Evolutionary conservation across 2,797 vertebrate species (phyloP).

Genomic region (Limnodromus scolopaceus): DNA sequence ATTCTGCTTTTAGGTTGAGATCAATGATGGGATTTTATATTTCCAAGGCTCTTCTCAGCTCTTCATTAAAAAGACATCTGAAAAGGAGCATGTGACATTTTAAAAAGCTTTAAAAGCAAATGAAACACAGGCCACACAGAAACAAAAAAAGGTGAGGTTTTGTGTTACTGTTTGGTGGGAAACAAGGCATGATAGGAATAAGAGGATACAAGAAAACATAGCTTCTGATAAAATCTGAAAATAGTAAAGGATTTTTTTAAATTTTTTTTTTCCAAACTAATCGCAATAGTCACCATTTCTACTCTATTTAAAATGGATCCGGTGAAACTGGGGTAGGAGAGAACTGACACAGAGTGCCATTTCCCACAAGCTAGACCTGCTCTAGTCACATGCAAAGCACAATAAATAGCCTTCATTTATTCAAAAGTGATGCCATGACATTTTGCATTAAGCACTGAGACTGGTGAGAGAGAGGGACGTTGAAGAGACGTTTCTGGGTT

Average conservation of each 20-base stretch:
- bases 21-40: not conserved
- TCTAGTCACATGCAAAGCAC: not conserved
- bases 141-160: not conserved
- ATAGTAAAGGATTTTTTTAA: not conserved
- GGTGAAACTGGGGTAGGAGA: not conserved
- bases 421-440: not conserved
- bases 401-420: not conserved
- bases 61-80: not conserved
- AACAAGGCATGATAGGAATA: not conserved
- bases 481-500: not conserved
- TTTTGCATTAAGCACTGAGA: not conserved
- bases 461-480: not conserved
- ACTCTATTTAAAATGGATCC: not conserved
- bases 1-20: not conserved
- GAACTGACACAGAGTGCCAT: not conserved
- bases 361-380: not conserved
- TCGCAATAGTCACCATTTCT: not conserved
- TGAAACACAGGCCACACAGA: not conserved
- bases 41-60: not conserved
- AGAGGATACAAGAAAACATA: not conserved
- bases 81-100: not conserved
- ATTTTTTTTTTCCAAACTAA: not conserved
- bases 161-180: not conserved
- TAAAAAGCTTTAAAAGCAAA: not conserved
- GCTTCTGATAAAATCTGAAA: not conserved